These are phyloP conservation scores for Engraulis encrasicolus DNA, from an alignment of 2,113 vertebrate species.

Conservation along the genomic window DNA sequence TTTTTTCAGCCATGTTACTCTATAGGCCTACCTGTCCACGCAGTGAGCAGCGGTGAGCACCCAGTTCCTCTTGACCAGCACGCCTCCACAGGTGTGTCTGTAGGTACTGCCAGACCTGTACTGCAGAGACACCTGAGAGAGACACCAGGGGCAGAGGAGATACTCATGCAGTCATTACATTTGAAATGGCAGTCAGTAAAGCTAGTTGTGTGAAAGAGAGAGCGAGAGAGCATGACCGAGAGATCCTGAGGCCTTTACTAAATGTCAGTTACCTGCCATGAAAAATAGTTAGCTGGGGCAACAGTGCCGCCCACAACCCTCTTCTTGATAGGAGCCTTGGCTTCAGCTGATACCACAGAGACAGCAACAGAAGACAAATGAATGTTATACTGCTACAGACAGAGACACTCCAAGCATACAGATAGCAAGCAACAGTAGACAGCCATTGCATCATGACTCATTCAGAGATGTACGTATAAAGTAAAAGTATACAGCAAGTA, in stretches of 20 bases:
- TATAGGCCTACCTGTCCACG: conserved; percentile 64
- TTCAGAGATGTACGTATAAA: no score
- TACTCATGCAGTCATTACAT: no score
- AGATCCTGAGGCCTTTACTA: no score
- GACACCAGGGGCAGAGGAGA: neutral
- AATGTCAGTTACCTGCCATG: conserved; percentile 78
- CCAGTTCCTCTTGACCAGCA: conserved; percentile 71
- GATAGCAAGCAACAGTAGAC: no score
- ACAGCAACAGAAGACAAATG: neutral
- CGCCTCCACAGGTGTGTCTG: conserved; percentile 78
- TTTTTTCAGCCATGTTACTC: no score
- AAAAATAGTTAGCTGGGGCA: conserved; percentile 73
- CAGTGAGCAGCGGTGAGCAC: conserved; percentile 81
- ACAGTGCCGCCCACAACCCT: conserved; percentile 82
- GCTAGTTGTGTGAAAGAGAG: no score
- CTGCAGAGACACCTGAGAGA: conserved; percentile 77
- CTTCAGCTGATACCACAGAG: neutral
- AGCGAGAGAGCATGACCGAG: no score
- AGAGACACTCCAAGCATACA: no score
- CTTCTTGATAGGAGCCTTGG: neutral
- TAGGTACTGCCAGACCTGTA: conserved; percentile 54
- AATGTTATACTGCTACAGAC: no score
- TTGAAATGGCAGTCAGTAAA: no score
- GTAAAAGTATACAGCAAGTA: no score
- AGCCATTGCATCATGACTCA: no score